Conservation (phyloP, 1,140 invertebrate genomes). For the Drosophila subpulchrella region DNA sequence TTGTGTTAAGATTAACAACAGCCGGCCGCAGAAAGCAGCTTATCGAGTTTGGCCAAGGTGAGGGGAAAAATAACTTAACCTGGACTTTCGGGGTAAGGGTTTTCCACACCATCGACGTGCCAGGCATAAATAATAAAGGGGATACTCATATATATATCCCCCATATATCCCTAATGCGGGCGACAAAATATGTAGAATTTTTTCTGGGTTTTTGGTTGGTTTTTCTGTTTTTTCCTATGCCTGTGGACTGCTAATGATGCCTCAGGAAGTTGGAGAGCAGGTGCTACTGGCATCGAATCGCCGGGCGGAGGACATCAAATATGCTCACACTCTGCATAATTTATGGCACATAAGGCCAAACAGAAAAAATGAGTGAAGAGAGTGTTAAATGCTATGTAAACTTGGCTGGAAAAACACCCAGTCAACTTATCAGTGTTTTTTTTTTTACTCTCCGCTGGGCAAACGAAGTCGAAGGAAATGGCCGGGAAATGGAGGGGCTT, state of each 20-base stretch:
- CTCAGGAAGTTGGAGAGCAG: constrained; percentile 62
- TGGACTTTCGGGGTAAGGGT: constrained; percentile 50
- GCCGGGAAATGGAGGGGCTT: constrained; percentile 29
- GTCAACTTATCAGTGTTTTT: constrained; percentile 58
- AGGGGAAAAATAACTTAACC: constrained; percentile 5
- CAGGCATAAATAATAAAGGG: constrained; percentile 55
- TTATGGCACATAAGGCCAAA: constrained; percentile 56
- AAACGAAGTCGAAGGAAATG: constrained; percentile 45
- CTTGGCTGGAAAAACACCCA: constrained; percentile 43
- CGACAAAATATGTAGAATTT: constrained; percentile 51
- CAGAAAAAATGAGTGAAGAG: constrained; percentile 18
- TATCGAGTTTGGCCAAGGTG: constrained; percentile 46
- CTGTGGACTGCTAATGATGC: constrained; percentile 74
- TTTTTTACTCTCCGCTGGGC: constrained; percentile 33
- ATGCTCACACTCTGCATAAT: constrained; percentile 76
- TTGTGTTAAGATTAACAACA: constrained; percentile 81
- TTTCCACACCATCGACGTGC: constrained; percentile 62
- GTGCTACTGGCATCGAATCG: constrained; percentile 51
- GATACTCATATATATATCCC: constrained; percentile 12
- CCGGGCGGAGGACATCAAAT: constrained; percentile 48
- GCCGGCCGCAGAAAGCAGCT: constrained; percentile 73
- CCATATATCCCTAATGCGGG: constrained; percentile 56
- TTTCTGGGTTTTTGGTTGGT: constrained; percentile 7
- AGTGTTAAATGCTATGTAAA: constrained; percentile 72
- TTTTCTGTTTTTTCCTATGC: constrained; percentile 36